A percentile compares a stretch with the other conserved stretches of the same genome.
These are phyloP conservation scores for Eulemur rufifrons DNA, from an alignment of 2,113 vertebrate species.

Conservation along the genomic window DNA sequence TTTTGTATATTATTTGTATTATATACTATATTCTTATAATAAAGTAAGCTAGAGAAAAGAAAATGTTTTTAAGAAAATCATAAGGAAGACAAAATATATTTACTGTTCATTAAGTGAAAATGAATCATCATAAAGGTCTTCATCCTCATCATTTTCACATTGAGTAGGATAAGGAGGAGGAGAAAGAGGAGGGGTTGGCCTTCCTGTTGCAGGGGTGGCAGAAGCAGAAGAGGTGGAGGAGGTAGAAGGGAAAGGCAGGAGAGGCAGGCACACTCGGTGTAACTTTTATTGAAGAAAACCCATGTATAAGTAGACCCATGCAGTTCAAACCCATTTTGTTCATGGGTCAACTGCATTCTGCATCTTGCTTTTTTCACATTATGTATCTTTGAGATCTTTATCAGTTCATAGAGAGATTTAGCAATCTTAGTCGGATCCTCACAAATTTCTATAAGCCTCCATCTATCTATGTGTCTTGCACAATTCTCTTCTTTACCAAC, in stretches of 20 bases:
- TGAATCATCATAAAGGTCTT: not conserved
- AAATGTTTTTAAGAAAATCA: not conserved
- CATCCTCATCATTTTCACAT: not conserved
- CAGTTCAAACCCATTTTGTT: not conserved
- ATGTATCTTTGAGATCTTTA: not conserved
- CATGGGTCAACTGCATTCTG: not conserved
- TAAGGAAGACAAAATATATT: not conserved
- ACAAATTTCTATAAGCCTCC: not conserved
- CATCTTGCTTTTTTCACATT: not conserved
- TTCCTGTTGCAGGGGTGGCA: not conserved
- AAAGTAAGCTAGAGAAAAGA: not conserved
- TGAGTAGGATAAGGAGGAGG: not conserved
- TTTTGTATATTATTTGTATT: not conserved
- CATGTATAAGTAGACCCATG: not conserved
- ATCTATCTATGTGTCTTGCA: not conserved
- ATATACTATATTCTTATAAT: not conserved
- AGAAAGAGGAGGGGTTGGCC: not conserved
- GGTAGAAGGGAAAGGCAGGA: not conserved
- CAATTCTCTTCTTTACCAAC: not conserved
- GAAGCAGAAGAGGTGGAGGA: not conserved
- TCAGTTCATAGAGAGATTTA: conserved; percentile 9
- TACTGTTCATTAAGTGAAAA: not conserved
- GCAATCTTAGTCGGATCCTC: not conserved
- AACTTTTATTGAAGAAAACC: not conserved
- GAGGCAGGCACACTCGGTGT: not conserved